Evolutionary conservation across 2,113 vertebrate genomes (phyloP), one percentile per base, ranked within the genome.

Genomic region (Mirounga angustirostris): DNA sequence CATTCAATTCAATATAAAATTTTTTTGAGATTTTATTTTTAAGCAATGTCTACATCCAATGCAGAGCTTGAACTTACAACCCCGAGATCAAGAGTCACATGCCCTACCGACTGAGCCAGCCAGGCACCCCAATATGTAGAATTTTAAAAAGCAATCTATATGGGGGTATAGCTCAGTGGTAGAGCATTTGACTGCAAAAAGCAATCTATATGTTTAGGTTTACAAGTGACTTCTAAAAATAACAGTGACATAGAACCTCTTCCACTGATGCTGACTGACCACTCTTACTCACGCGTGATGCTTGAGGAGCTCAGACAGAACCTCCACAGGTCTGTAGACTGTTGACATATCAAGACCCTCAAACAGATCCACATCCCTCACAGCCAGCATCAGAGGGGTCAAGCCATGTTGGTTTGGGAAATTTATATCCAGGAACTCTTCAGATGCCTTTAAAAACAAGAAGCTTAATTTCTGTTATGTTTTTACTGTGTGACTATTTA

Each of bases 351-450:
- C 90, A 1, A 99, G 91, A 74, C 81, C 97, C 91, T 99, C 98
- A 97, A 99, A 99, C 61, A 99, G 98, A 97, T 99, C 98, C 61
- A 99, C 97, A 30, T 99, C 99, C 96, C 99, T 98, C 84, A 99
- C 98, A 36, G 99, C 98, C 33, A 99, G 98, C 98, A 99, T 99
- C 93, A 99, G 91, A 26, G 99, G 97, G 5, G 99, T 99, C 95
- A 98, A 89, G 7, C 99, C 98, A 18, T 99, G 98, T 5, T 96
- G 95, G 96, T 99, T 99, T 56, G 97, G 97, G 78, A 97, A 95
- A 61, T 99, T 98, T 81, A 99, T 94, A n/a, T 99, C 98, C 95
- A 98, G 78, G 28, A 92, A n/a, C 43, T 98, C 96, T 76, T 96
- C 91, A 89, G 98, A 97, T 79, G 59, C 91, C 99, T 99, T 97